phyloP scores from a whole-genome alignment of 2,888 invertebrate species.

The Buathra laborator region DNA sequence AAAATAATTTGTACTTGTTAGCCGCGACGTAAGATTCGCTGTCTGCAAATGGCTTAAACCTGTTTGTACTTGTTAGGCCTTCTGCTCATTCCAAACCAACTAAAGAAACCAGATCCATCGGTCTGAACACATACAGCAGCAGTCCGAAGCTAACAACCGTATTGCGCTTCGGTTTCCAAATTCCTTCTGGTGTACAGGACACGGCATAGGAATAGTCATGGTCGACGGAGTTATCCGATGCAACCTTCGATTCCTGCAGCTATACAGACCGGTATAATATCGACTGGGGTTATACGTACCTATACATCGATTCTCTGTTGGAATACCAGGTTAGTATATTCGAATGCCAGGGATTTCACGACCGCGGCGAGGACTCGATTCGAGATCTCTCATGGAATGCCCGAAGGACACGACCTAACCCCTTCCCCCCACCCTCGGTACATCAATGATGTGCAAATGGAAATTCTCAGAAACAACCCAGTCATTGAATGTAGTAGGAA shows the following conservation, averaged over 20 bases:
- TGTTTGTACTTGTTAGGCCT: too few species aligned
- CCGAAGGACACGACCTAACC: slow-evolving; percentile 36
- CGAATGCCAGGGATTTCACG: slow-evolving; percentile 59
- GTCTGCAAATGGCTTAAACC: too few species aligned
- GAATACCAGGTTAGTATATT: slow-evolving; percentile 59
- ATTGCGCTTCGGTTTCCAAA: slow-evolving; percentile 47
- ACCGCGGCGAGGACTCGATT: slow-evolving; percentile 45
- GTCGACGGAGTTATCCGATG: slow-evolving; percentile 58
- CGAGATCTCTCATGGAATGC: slow-evolving; percentile 46
- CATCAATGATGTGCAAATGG: slow-evolving; percentile 3
- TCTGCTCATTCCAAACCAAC: background rate
- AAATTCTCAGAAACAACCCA: slow-evolving; percentile 11
- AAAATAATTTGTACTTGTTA: too few species aligned
- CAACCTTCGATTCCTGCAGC: slow-evolving; percentile 34
- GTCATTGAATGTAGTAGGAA: slow-evolving; percentile 22
- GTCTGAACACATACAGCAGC: background rate
- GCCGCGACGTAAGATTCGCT: too few species aligned
- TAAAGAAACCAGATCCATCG: background rate
- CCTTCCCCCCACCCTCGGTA: background rate
- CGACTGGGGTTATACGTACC: slow-evolving; percentile 14
- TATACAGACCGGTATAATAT: slow-evolving; percentile 12
- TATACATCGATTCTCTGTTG: slow-evolving; percentile 18
- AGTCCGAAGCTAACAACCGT: slow-evolving; percentile 15
- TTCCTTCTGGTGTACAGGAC: slow-evolving; percentile 51
- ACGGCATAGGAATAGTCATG: slow-evolving; percentile 39